phyloP scores from a whole-genome alignment of 2,888 invertebrate species.

The Melanostoma scalare region DNA sequence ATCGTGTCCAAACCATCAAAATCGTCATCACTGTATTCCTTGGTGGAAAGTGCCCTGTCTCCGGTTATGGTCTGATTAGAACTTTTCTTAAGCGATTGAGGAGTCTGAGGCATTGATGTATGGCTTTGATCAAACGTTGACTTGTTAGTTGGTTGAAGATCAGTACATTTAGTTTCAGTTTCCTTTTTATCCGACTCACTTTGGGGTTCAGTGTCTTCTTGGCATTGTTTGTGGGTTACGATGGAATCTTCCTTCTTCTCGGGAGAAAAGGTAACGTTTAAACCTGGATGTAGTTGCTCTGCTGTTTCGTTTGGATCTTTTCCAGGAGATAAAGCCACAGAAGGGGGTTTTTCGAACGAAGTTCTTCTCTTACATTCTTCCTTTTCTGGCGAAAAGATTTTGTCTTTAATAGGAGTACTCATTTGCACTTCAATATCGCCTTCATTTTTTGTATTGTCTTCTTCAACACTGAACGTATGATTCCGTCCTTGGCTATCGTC shows the following conservation, averaged over 20 bases:
- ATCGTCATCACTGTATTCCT: slow-evolving; percentile 29
- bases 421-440: not conserved
- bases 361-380: not conserved
- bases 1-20: slow-evolving; percentile 75
- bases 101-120: not conserved
- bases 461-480: slow-evolving; percentile 43
- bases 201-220: not conserved
- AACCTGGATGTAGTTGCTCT: not conserved
- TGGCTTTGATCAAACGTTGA: not conserved
- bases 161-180: not conserved
- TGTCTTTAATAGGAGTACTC: slow-evolving; percentile 7
- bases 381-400: slow-evolving; percentile 50
- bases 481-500: slow-evolving; percentile 4
- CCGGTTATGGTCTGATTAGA: not conserved
- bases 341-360: not conserved
- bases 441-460: slow-evolving; percentile 3
- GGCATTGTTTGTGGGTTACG: not conserved
- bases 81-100: slow-evolving; percentile 12
- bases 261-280: not conserved
- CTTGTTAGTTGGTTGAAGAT: not conserved
- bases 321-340: not conserved
- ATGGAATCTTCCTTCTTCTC: not conserved
- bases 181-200: not conserved
- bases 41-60: not conserved
- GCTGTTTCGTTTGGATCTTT: not conserved